Evolutionary conservation across 2,888 invertebrate species (phyloP), one percentile per base, ranked within the genome.

Genomic region (Yponomeuta cagnagella): DNA sequence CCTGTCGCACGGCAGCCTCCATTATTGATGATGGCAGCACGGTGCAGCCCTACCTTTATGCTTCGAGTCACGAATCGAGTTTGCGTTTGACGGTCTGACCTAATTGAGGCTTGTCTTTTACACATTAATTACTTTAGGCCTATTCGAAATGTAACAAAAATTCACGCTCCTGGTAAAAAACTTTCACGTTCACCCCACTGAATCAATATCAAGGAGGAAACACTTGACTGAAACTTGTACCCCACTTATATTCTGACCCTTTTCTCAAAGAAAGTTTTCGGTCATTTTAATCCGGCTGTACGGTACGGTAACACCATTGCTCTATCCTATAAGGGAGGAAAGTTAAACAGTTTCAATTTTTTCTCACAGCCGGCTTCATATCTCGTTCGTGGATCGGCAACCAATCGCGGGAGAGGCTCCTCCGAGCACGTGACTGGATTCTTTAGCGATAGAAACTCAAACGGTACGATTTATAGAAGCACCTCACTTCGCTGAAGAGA

Each of bases 331-430:
- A 68, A 23, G 52, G 48, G 30, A 74, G 74, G 73, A 76, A 76
- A 79, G 73, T 74, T 77, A 80, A 80, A 79, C 77, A 77, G 76
- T 80, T 81, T 79, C 79, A 82, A 79, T 82, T 80, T 80, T 79
- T 80, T 77, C 76, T 73, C 68, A 70, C 71, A 72, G 69, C 68
- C 70, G 52, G 70, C 70, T 65, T 70, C 70, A 75, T 77, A 83
- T 83, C 81, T 80, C 74, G 72, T 77, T 76, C 77, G 80, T 79
- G 80, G 79, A 88, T 86, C 85, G 83, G 79, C 78, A 85, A 80
- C 82, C 86, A 86, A 88, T 88, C 84, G 83, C 52, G 77, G 79
- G 79, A 82, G 78, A 82, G 78, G 78, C 76, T 76, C 77, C 74
- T 12, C 31, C 65, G 30, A 31, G 33, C 37, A 82, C 88, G 88